Evolutionary conservation across 2,113 vertebrate species (phyloP), one percentile per base, ranked within the genome.

Genomic region (Alectura lathami): DNA sequence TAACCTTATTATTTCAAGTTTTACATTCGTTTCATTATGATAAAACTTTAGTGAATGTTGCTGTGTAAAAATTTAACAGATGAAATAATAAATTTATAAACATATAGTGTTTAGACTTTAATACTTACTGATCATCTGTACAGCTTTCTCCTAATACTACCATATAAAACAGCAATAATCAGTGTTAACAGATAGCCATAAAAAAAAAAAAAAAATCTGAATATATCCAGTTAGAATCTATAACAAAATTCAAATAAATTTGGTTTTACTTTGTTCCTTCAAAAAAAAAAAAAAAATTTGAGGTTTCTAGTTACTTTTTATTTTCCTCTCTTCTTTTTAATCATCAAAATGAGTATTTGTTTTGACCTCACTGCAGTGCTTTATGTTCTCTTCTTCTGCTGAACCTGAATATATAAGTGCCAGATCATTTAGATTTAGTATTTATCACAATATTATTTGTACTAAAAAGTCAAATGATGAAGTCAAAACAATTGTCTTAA

Each of bases 161-260:
- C 43, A 80, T 73, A 89, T 73, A 69, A 94, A 95, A 36, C 7
- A 91, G 51, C 86, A 94, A 73, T 88, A 84, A 15, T 68, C 53
- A 69, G 43, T 24, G 53, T 64, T 94, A 76, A 73, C 48, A 62
- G 7, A 17, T 29, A 21, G 36, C 10, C 42, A 74, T 76, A 91
- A 92, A n/a, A n/a, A n/a, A n/a, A n/a, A n/a, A n/a, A n/a, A n/a
- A n/a, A n/a, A 76, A 82, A 84, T 15, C 4, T 13, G 9, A 86
- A 67, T 21, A 42, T 43, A 72, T 9, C 16, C 69, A 63, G 9
- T 73, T 36, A 78, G 5, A 92, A 29, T 11, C 17, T 32, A 67
- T 23, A 85, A 77, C 9, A 86, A 66, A 80, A 45, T 86, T 86
- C 34, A 66, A 88, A 50, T 53, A 80, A 85, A 85, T 83, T 51